Base-by-base conservation (phyloP, 2,888 invertebrate genomes). In the Drosophila helvetica region DNA sequence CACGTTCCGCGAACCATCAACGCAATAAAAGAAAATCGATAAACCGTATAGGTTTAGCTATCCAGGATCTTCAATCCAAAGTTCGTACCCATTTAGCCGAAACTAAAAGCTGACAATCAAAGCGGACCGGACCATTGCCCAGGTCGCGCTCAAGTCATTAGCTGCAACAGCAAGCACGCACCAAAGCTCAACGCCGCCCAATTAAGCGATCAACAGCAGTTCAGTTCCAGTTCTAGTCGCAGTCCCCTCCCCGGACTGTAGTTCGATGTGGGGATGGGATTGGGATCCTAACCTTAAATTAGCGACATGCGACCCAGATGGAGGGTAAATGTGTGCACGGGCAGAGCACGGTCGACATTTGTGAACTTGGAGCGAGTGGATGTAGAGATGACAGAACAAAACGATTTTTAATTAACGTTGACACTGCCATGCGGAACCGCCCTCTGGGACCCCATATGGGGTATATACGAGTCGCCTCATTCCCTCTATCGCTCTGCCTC, bases 391-490 rank as follows among this genome's bases (percentile, higher is more conserved):
- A 74, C 50, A 77, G 73, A 77, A 75, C 75, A 86, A 88, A 89
- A 89, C 84, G 86, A 89, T 82, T 87, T 80, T 79, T 86, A 88
- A 86, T 80, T 88, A 83, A 72, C 80, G 63, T 62, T 75, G 68
- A 78, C 86, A 86, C 88, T 60, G 70, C 55, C 59, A 64, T 76
- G 75, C 77, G 70, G 71, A 78, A 76, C 65, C 68, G 25, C 52
- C 15, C 27, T 15, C 17, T 27, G n/a, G 7, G 12, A 38, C 9
- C 30, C 25, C 15, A 33, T 33, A n/a, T n/a, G n/a, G n/a, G n/a
- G n/a, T n/a, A n/a, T n/a, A 5, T 5, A 30, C 30, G 10, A 30
- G 9, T 30, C 22, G 22, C 5, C 22, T 5, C 22, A 22, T 22
- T 22, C 22, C 12, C 33, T 33, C 10, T 33, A 33, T 15, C 9